These are phyloP conservation scores for Amiota communis DNA, from an alignment of 2,888 invertebrate genomes.

Conservation along the genomic window DNA sequence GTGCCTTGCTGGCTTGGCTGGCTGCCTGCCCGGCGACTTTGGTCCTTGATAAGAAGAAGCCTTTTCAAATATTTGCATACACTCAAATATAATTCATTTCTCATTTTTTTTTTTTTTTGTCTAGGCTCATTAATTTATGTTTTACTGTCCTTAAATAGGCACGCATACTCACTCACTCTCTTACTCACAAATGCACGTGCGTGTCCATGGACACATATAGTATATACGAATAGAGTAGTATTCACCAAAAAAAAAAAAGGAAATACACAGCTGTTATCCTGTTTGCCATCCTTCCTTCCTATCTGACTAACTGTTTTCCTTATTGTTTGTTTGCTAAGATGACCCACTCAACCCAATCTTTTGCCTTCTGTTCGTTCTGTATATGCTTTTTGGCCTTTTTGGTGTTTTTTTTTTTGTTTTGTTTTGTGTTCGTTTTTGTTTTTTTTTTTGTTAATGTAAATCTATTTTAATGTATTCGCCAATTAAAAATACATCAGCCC, in stretches of 20 bases:
- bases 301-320: constrained; percentile 12
- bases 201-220: too few relatives aligned
- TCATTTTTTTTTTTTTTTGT: not conserved
- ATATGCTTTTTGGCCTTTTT: constrained; percentile 4
- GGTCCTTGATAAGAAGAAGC: constrained; percentile 1
- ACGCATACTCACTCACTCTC: not conserved
- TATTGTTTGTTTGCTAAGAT: not conserved
- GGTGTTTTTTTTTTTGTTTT: not conserved
- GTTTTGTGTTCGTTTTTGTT: not conserved
- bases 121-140: constrained; percentile 11
- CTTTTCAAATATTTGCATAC: constrained; percentile 19
- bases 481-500: constrained; percentile 62
- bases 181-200: not conserved
- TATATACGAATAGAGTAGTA: too few relatives aligned
- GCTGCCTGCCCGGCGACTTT: not conserved
- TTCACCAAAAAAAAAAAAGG: not conserved
- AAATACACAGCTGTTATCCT: constrained; percentile 6
- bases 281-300: not conserved
- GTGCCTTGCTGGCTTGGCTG: constrained; percentile 34
- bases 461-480: constrained; percentile 63
- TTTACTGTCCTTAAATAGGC: constrained; percentile 14
- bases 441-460: constrained; percentile 50
- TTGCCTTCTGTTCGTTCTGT: constrained; percentile 1
- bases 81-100: not conserved
- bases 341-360: not conserved